phyloP scores from a whole-genome alignment of 92 coral and sea anemone genomes.

The Siderastrea siderea region DNA sequence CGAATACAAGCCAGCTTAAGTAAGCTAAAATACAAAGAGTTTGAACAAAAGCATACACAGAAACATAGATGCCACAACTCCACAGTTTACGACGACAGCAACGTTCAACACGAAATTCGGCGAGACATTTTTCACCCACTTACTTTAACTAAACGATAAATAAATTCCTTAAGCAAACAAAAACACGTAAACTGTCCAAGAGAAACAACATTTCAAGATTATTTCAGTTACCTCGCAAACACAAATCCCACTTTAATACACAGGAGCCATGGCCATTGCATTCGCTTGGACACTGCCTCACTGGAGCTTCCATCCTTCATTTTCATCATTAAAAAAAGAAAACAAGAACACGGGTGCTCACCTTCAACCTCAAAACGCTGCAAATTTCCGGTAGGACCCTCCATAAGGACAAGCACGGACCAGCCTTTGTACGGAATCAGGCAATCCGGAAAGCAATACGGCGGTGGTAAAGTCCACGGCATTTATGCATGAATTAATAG shows the following conservation, averaged over 20 bases:
- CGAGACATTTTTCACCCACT: background rate
- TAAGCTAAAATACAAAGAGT: too few relatives aligned
- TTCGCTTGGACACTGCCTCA: slow-evolving; percentile 71
- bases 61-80: too few relatives aligned
- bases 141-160: background rate
- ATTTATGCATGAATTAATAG: too few relatives aligned
- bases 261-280: slow-evolving; percentile 90
- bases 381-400: too few relatives aligned
- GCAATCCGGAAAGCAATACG: too few relatives aligned
- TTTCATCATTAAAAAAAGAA: slow-evolving; percentile 50
- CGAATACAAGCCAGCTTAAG: too few relatives aligned
- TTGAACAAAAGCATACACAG: too few relatives aligned
- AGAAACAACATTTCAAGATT: background rate
- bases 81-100: background rate
- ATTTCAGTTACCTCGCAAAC: slow-evolving; percentile 79
- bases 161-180: background rate
- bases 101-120: background rate
- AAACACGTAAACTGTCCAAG: background rate
- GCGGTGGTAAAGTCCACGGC: too few relatives aligned
- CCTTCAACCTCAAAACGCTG: too few relatives aligned
- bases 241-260: slow-evolving; percentile 70
- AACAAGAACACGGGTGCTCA: too few relatives aligned
- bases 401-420: too few relatives aligned
- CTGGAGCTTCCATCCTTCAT: slow-evolving; percentile 69
- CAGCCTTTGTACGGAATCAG: too few relatives aligned